A percentile compares a stretch with the other conserved stretches of the same genome.
phyloP scores from a whole-genome alignment of 2,888 invertebrate species.

The Parapristionchus giblindavisi region DNA sequence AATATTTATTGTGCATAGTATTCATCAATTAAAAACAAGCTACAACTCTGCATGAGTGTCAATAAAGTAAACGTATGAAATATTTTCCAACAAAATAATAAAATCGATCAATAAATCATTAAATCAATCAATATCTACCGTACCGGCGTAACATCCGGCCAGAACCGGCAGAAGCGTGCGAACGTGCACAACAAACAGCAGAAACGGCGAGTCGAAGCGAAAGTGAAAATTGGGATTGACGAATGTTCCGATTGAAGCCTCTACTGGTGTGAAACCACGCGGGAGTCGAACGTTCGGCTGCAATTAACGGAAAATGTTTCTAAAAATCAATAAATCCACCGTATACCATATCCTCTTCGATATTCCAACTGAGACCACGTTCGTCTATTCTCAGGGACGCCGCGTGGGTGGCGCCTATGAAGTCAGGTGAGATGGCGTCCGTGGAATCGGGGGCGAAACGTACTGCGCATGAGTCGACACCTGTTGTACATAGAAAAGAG shows the following conservation, averaged over 20 bases:
- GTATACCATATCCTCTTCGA: slow-evolving; percentile 18
- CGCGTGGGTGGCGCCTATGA: slow-evolving; percentile 3
- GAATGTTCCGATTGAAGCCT: neutral
- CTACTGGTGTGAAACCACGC: neutral
- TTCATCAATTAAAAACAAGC: no score
- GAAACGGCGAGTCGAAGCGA: slow-evolving; percentile 22
- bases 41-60: no score
- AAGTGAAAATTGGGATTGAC: slow-evolving; percentile 31
- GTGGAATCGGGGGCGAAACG: slow-evolving; percentile 19
- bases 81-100: neutral
- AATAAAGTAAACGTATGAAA: neutral
- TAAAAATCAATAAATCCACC: neutral
- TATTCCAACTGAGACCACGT: neutral
- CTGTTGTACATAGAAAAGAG: neutral
- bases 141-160: slow-evolving; percentile 33
- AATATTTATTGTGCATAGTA: no score
- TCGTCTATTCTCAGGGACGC: slow-evolving; percentile 26
- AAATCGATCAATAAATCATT: no score
- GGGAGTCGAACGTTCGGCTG: slow-evolving; percentile 8
- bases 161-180: slow-evolving; percentile 14
- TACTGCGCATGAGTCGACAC: neutral
- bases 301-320: neutral
- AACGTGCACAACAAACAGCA: slow-evolving; percentile 25
- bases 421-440: slow-evolving; percentile 10
- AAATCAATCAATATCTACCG: neutral